Percentiles rank a stretch among this genome's conserved stretches.
phyloP scores from a whole-genome alignment of 2,113 vertebrate species.

The Melanostigma gelatinosum region DNA sequence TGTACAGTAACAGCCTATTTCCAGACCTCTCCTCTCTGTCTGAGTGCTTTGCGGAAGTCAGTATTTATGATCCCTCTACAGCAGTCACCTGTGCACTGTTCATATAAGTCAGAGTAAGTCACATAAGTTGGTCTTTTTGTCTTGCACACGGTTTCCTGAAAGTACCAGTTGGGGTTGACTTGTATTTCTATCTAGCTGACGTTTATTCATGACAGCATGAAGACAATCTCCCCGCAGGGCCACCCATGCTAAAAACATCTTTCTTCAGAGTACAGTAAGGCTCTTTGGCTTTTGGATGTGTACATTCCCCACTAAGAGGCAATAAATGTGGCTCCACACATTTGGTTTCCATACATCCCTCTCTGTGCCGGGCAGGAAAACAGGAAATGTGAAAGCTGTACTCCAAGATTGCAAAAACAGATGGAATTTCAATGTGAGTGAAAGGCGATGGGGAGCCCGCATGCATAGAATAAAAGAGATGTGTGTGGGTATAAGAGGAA shows the following conservation, averaged over 20 bases:
- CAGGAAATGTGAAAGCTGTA: constrained; percentile 44
- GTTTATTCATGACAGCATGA: neutral
- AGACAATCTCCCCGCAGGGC: constrained; percentile 5
- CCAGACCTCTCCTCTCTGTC: constrained; percentile 50
- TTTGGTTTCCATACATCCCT: constrained; percentile 25
- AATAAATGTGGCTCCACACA: constrained; percentile 28
- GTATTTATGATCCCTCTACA: constrained; percentile 49
- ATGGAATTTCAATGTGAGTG: constrained; percentile 74
- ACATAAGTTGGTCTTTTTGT: neutral
- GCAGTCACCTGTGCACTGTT: constrained; percentile 32
- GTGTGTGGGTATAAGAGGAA: constrained; percentile 1
- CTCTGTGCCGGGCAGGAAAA: constrained; percentile 5
- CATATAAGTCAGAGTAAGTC: neutral
- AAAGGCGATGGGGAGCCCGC: constrained; percentile 44
- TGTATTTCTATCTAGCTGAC: neutral
- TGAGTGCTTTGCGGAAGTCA: constrained; percentile 56
- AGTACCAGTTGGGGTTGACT: neutral
- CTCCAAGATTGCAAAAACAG: constrained; percentile 65
- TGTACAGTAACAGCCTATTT: constrained; percentile 50
- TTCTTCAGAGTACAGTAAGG: neutral
- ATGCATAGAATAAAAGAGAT: constrained; percentile 56
- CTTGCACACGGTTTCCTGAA: neutral
- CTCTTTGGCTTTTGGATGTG: constrained; percentile 19
- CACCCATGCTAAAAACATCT: constrained; percentile 1
- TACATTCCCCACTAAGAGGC: constrained; percentile 24